phyloP scores from a whole-genome alignment of 2,113 vertebrate genomes.

The Eudyptes chrysolophus region DNA sequence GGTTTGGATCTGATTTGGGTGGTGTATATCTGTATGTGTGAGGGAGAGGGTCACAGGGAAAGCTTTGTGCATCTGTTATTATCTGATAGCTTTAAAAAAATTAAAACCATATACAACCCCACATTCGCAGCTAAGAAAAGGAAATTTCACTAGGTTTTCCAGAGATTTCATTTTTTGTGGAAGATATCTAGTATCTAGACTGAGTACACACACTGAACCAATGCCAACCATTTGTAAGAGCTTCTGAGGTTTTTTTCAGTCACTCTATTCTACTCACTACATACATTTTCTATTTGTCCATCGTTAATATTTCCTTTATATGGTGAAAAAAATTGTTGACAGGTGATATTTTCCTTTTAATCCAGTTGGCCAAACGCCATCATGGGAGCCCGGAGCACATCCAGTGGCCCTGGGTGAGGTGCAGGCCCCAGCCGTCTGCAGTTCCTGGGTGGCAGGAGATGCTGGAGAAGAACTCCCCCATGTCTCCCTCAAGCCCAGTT shows the following conservation, averaged over 20 bases:
- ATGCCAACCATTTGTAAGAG: not conserved
- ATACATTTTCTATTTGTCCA: not conserved
- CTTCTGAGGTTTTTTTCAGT: not conserved
- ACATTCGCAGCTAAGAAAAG: not conserved
- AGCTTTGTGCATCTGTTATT: not conserved
- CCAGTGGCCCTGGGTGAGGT: not conserved
- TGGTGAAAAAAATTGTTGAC: not conserved
- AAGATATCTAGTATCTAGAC: not conserved
- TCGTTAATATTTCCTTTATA: not conserved
- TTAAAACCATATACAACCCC: not conserved
- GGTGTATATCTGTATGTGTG: not conserved
- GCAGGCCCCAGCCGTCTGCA: not conserved
- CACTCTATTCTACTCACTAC: not conserved
- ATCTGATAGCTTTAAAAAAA: not conserved
- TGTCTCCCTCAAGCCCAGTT: not conserved
- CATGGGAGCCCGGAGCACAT: rapidly evolving
- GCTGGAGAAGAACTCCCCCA: not conserved
- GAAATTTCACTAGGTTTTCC: not conserved
- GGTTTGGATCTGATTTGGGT: not conserved
- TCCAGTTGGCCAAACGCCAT: not conserved
- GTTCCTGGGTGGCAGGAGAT: not conserved
- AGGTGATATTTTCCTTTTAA: not conserved
- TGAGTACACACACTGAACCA: not conserved
- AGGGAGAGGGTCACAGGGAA: not conserved
- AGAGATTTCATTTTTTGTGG: not conserved